Base-by-base conservation (phyloP, 2,797 vertebrate genomes). In the Spatula versicolor region DNA sequence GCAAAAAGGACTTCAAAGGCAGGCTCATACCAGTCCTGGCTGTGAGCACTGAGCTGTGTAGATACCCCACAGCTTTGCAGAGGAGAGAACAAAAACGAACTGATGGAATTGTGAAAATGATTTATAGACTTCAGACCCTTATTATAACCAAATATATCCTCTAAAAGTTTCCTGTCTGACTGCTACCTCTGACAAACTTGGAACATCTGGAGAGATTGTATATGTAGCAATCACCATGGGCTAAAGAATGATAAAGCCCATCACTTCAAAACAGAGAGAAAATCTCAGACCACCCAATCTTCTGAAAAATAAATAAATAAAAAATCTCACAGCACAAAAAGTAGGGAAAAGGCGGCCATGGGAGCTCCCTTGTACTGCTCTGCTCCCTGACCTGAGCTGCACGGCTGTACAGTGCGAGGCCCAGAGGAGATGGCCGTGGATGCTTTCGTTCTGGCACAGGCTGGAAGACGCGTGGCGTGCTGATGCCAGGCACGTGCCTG, bases 401-500 rank as follows among this genome's bases (percentile, higher is more conserved):
- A 33, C 0, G n/a, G 66, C 13, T 7, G 2, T 20, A 71, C 15
- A 9, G 26, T 64, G 77, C 0, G 2, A 54, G 69, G 87, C 71
- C 26, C 19, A 71, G 87, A 0, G 0, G 63, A 0, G 18, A 23
- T 11, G 12, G 17, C 0, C 0, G 75, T 43, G 25, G 72, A 12
- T 33, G 35, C 76, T 1, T 76, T 1, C 3, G 5, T 25, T 41
- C 69, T 62, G 30, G 92, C 4, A 4, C 76, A 73, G 41, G 58
- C 84, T n/a, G 84, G 83, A 52, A 55, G 78, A 60, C 13, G 23
- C 4, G 7, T 54, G 88, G 22, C 9, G 58, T 1, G 1, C 55
- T 60, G 77, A n/a, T 59, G 64, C 75, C 93, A 88, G 92, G 78
- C 94, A 58, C 60, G 72, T 86, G 92, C 52, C 94, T 94, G 95